phyloP scores from a whole-genome alignment of 1,140 invertebrate species.

The Cherax quadricarinatus region DNA sequence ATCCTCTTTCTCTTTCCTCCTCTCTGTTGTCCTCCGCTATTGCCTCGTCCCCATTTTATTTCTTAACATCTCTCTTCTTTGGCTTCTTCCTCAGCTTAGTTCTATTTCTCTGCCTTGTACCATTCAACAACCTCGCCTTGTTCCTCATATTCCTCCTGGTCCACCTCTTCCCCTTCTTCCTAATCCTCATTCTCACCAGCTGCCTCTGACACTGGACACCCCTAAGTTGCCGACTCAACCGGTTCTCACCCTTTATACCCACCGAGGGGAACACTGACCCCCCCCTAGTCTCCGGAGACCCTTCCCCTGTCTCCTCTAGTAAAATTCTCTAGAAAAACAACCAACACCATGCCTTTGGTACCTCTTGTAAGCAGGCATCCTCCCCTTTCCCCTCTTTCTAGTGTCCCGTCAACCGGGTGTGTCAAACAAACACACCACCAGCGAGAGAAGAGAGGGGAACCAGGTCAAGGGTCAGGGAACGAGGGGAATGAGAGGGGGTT shows the following conservation, averaged over 20 bases:
- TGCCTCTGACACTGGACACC: slow-evolving; percentile 44
- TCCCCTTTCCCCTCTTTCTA: not conserved
- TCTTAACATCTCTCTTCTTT: too few relatives aligned
- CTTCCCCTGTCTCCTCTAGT: not conserved
- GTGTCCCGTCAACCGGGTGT: too few relatives aligned
- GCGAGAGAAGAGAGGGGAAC: slow-evolving; percentile 6
- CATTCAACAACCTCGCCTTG: too few relatives aligned
- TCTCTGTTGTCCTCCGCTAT: too few relatives aligned
- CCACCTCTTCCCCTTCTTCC: not conserved
- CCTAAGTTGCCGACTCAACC: slow-evolving; percentile 20
- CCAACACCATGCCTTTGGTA: too few relatives aligned
- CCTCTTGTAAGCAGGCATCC: not conserved
- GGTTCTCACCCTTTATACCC: slow-evolving; percentile 34
- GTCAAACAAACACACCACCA: slow-evolving; percentile 8
- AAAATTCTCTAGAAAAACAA: too few relatives aligned
- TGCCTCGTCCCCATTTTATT: too few relatives aligned
- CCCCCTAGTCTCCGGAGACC: not conserved
- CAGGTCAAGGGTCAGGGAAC: slow-evolving; percentile 34
- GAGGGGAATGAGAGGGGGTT: not conserved
- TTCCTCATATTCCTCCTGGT: too few relatives aligned
- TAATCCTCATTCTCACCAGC: not conserved
- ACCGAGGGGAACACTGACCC: slow-evolving; percentile 35
- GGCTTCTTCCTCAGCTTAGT: too few relatives aligned
- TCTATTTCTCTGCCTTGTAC: too few relatives aligned
- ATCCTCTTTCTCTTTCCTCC: not conserved